phyloP scores from a whole-genome alignment of 1,140 invertebrate genomes.

The Drosophila sproati region DNA sequence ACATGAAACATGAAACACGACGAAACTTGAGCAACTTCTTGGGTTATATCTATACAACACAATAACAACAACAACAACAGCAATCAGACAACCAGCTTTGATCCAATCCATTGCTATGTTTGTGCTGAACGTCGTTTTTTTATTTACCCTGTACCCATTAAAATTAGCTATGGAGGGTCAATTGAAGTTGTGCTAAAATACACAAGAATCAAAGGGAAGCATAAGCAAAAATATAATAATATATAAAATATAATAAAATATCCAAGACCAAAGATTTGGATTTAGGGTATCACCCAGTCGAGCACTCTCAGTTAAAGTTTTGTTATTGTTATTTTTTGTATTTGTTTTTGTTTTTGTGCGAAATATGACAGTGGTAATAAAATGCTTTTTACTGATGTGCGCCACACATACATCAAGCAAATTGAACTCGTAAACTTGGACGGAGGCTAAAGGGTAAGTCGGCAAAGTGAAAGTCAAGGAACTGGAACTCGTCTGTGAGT shows the following conservation, averaged over 20 bases:
- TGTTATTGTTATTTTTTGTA: constrained; percentile 11
- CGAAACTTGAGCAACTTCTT: constrained; percentile 20
- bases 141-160: neutral
- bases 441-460: constrained; percentile 41
- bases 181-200: no score
- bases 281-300: neutral
- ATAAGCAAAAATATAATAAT: no score
- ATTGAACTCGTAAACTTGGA: constrained; percentile 64
- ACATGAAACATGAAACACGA: constrained; percentile 27
- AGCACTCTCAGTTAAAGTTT: neutral
- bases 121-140: neutral
- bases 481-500: neutral
- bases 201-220: no score
- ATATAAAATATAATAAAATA: no score
- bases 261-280: no score
- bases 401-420: constrained; percentile 27
- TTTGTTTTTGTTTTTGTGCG: constrained; percentile 10
- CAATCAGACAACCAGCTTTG: neutral
- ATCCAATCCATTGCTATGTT: constrained; percentile 7
- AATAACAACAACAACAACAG: constrained; percentile 49
- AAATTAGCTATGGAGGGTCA: no score
- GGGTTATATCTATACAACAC: neutral
- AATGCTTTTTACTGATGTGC: constrained; percentile 51
- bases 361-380: constrained; percentile 79
- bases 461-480: neutral